phyloP scores from a whole-genome alignment of 2,888 invertebrate species.

The Volucella inanis region DNA sequence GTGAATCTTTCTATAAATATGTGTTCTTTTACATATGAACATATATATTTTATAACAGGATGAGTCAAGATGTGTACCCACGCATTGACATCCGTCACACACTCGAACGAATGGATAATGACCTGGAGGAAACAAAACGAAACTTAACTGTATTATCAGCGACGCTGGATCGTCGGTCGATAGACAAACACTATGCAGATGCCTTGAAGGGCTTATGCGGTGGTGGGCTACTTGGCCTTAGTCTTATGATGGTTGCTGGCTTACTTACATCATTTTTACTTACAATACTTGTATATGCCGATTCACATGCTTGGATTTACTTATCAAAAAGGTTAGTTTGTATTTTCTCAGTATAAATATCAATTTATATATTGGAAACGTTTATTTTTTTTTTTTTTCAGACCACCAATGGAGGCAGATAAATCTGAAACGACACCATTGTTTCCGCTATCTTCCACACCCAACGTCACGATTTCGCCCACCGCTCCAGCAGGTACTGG shows the following conservation, averaged over 20 bases:
- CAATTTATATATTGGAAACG: not conserved
- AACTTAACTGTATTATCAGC: constrained; percentile 84
- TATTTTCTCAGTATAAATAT: not conserved
- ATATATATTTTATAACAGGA: constrained; percentile 76
- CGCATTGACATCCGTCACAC: constrained; percentile 81
- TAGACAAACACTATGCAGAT: constrained; percentile 91
- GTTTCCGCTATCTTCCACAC: constrained; percentile 81
- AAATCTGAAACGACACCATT: constrained; percentile 83
- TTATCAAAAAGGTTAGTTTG: constrained; percentile 91
- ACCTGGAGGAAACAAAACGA: constrained; percentile 82
- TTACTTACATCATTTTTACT: constrained; percentile 93
- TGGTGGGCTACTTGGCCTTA: constrained; percentile 91
- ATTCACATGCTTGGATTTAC: constrained; percentile 98
- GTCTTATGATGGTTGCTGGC: constrained; percentile 94
- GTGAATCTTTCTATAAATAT: constrained; percentile 2
- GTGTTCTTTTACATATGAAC: constrained; percentile 1
- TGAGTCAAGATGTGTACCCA: constrained; percentile 83
- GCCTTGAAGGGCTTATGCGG: constrained; percentile 92
- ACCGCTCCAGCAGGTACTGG: constrained; percentile 80
- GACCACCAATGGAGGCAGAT: constrained; percentile 81
- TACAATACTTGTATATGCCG: constrained; percentile 95
- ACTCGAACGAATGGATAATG: constrained; percentile 81
- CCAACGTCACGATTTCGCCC: constrained; percentile 82
- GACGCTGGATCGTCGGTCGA: constrained; percentile 91
- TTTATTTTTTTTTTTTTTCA: constrained; percentile 66